phyloP scores from a whole-genome alignment of 2,888 invertebrate genomes.

The Anarsia innoxiella region DNA sequence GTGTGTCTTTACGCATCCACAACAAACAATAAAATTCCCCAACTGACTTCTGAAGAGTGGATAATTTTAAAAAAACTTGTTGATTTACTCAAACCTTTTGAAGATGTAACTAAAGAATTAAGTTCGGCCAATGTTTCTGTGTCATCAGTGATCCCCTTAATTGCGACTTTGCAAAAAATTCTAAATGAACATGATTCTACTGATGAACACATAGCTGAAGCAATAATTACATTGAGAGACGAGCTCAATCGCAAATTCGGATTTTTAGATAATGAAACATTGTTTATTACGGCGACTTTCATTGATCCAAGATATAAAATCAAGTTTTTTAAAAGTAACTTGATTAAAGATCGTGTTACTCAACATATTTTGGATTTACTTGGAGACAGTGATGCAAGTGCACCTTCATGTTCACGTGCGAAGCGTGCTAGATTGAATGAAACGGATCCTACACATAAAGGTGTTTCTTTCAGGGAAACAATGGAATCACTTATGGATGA shows the following conservation, averaged over 20 bases:
- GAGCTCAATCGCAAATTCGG: not conserved
- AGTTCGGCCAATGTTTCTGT: not conserved
- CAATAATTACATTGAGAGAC: not conserved
- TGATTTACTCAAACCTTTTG: conserved; percentile 20
- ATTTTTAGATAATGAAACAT: conserved; percentile 15
- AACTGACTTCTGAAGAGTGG: conserved; percentile 20
- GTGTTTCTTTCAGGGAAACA: not conserved
- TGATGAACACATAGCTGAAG: not conserved
- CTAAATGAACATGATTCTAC: not conserved
- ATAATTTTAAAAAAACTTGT: conserved; percentile 18
- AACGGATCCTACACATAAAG: not conserved
- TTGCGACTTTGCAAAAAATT: not conserved
- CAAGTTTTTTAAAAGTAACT: conserved; percentile 14
- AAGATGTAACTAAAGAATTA: conserved; percentile 14
- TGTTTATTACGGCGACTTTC: conserved; percentile 16
- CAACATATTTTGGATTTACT: not conserved
- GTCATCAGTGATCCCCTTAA: not conserved
- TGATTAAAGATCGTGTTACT: conserved; percentile 4
- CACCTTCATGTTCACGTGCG: not conserved
- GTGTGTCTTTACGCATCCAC: conserved; percentile 11
- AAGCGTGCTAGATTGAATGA: not conserved
- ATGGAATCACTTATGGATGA: not conserved
- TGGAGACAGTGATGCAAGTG: not conserved
- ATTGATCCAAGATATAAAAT: conserved; percentile 15
- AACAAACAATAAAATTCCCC: conserved; percentile 18